Evolutionary conservation across 2,888 invertebrate species (phyloP), one percentile per base, ranked within the genome.

Genomic region (Volucella zonaria): DNA sequence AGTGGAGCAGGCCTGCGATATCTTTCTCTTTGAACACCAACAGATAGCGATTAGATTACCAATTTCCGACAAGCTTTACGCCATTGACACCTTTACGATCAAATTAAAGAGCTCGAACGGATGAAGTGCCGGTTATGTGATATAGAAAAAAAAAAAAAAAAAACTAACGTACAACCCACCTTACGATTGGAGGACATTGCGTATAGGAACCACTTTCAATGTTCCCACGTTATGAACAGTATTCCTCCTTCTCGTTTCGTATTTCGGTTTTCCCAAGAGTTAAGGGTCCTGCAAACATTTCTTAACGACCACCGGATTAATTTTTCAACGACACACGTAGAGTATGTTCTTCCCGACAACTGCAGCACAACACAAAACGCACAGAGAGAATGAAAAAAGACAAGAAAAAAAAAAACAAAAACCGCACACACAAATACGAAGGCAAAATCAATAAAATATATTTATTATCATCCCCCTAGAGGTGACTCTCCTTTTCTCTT

Each of bases 371-470:
- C 56, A 56, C 31, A 31, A 31, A 31, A 31, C 31, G 31, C 31
- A 31, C 31, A 31, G 31, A 6, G 31, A 11, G 38, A 11, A 56
- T 31, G 23, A n/a, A 56, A 56, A 12, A 47, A 6, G n/a, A 2
- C 15, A 45, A 2, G 14, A 12, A 15, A 58, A n/a, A 62, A 45
- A 15, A 42, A 62, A 62, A 56, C 8, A 14, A n/a, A 14, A 40
- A 58, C 58, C 54, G 3, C 58, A 64, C 79, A 70, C 45, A 73
- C 73, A 73, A 76, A 76, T 58, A 73, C 45, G 47, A 66, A 59
- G 4, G 62, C 76, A 74, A 85, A 85, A 85, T 85, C 85, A 85
- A 85, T 85, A 85, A 68, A 81, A 74, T 67, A 74, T 67, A 81
- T 81, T 81, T 85, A 77, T 77, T 82, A 73, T 66, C 81, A 81